A percentile compares a stretch with the other conserved stretches of the same genome.
phyloP scores from a whole-genome alignment of 2,888 invertebrate species.

The Zygothrica quintamaculata region DNA sequence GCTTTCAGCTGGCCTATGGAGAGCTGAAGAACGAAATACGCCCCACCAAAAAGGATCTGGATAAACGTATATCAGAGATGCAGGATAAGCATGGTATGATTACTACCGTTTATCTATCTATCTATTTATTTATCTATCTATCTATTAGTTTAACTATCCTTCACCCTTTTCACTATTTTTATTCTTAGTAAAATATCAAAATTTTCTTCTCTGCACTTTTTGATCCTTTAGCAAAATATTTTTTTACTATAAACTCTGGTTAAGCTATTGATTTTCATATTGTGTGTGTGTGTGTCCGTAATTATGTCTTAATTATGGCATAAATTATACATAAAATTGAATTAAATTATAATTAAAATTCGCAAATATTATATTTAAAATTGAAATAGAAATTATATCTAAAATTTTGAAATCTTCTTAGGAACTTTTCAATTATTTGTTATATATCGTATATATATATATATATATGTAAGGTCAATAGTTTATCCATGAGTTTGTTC shows the following conservation, averaged over 20 bases:
- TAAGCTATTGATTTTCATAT: conserved; percentile 85
- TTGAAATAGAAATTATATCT: too few relatives aligned
- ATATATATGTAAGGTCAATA: conserved; percentile 85
- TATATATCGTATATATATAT: neutral
- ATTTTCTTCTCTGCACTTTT: conserved; percentile 14
- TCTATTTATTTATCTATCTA: neutral
- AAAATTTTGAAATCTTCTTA: conserved; percentile 9
- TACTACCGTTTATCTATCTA: neutral
- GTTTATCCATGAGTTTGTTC: conserved; percentile 88
- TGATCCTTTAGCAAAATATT: conserved; percentile 19
- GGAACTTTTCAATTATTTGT: neutral
- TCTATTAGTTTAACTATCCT: too few relatives aligned
- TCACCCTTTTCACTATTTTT: neutral
- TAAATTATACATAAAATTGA: too few relatives aligned
- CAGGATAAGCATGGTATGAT: conserved; percentile 93
- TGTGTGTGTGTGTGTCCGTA: conserved; percentile 60
- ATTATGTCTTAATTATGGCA: too few relatives aligned
- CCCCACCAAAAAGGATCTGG: conserved; percentile 89
- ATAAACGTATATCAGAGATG: conserved; percentile 90
- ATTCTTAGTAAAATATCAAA: neutral
- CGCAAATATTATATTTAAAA: too few relatives aligned
- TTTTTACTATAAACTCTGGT: conserved; percentile 71
- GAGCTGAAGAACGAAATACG: conserved; percentile 87
- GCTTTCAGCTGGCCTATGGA: conserved; percentile 87
- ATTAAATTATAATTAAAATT: too few relatives aligned